phyloP scores from a whole-genome alignment of 2,113 vertebrate genomes.

The Grallaria varia region DNA sequence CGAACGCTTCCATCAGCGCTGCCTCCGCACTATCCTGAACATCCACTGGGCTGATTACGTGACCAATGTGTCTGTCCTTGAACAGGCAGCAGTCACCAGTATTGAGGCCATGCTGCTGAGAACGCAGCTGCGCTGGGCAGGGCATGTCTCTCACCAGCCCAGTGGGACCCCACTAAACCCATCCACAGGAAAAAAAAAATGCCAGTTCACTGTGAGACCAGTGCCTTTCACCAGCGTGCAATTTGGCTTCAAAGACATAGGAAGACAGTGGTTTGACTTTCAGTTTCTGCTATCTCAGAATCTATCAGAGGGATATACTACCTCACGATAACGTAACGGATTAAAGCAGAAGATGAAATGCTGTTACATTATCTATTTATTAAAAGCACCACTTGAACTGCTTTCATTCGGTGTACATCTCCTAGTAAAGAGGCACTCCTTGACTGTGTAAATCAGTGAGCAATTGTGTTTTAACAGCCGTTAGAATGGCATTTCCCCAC shows the following conservation, averaged over 20 bases:
- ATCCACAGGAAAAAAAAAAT: neutral
- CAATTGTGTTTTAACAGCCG: conserved; percentile 30
- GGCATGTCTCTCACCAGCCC: no score
- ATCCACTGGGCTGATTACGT: no score
- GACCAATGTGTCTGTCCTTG: no score
- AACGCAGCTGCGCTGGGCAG: no score
- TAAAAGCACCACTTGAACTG: conserved; percentile 60
- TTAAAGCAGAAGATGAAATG: conserved; percentile 65
- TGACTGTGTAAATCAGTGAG: conserved; percentile 35
- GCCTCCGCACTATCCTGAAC: no score
- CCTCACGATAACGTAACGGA: neutral
- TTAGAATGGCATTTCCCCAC: neutral
- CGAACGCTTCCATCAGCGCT: no score
- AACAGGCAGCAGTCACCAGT: no score
- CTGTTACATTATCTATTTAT: conserved; percentile 49
- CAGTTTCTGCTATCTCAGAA: neutral
- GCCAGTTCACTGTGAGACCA: neutral
- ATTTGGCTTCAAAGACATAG: neutral
- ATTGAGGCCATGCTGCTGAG: no score
- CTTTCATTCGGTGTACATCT: conserved; percentile 47
- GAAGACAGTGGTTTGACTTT: neutral
- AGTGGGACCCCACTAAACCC: neutral
- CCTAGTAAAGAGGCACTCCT: conserved; percentile 32
- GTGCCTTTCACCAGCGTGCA: neutral
- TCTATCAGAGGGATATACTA: neutral